Conservation (phyloP, 2,888 invertebrate species). For the Drosophila mimetica region DNA sequence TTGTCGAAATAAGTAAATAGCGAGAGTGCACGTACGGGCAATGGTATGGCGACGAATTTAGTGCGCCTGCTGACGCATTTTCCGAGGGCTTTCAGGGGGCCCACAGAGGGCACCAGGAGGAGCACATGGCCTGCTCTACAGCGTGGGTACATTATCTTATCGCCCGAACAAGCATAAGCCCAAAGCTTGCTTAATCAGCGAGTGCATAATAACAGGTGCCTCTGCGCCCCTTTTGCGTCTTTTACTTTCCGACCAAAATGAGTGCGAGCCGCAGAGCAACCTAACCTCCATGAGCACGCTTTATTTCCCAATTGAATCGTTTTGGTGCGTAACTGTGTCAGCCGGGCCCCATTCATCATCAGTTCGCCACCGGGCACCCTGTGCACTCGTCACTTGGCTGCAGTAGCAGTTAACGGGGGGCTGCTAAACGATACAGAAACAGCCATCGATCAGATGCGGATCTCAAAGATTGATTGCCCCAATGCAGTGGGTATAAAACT, state of each 20-base stretch:
- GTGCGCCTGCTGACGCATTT: constrained; percentile 61
- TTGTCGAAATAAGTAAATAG: constrained; percentile 53
- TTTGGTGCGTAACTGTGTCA: constrained; percentile 52
- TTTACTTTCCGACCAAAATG: constrained; percentile 9
- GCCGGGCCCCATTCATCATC: constrained; percentile 32
- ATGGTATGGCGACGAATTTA: constrained; percentile 30
- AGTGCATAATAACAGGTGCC: constrained; percentile 56
- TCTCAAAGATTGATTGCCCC: constrained; percentile 7
- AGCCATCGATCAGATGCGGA: constrained; percentile 15
- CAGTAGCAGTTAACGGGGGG: constrained; percentile 12
- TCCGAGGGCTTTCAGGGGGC: constrained; percentile 38
- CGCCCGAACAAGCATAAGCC: constrained; percentile 64
- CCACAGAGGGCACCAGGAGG: constrained; percentile 7
- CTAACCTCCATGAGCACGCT: constrained; percentile 39
- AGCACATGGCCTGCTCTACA: constrained; percentile 23
- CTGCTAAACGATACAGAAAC: constrained; percentile 20
- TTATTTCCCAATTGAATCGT: constrained; percentile 51
- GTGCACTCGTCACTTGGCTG: constrained; percentile 17
- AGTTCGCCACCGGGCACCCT: constrained; percentile 1
- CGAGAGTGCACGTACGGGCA: constrained; percentile 42
- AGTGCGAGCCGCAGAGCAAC: constrained; percentile 4
- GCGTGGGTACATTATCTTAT: constrained; percentile 61
- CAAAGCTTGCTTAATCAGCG: constrained; percentile 55
- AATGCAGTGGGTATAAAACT: background rate
- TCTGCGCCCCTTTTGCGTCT: constrained; percentile 30